phyloP scores from a whole-genome alignment of 2,113 vertebrate genomes.

The Paraplagusia blochii region DNA sequence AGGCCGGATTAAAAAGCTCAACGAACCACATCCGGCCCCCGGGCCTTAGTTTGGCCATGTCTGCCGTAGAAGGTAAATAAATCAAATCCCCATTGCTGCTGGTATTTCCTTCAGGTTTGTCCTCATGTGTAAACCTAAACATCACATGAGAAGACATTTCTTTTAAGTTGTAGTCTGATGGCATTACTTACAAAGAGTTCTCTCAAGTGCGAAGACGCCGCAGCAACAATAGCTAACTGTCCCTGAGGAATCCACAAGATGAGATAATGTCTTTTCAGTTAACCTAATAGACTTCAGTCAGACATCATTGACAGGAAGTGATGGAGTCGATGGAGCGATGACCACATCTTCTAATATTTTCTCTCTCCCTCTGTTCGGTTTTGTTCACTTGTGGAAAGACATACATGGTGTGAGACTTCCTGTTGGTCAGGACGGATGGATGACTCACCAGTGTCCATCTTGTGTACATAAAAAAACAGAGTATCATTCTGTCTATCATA shows the following conservation, averaged over 20 bases:
- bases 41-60: no score
- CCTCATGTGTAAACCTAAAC: no score
- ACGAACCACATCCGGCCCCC: no score
- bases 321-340: conserved; percentile 5
- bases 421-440: conserved; percentile 3
- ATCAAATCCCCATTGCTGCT: no score
- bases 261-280: conserved; percentile 31
- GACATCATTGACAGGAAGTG: conserved; percentile 33
- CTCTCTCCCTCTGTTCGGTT: no score
- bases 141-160: no score
- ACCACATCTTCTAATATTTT: conserved; percentile 2
- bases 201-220: neutral
- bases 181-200: neutral
- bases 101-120: no score
- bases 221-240: neutral
- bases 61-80: no score
- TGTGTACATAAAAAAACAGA: neutral
- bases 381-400: neutral
- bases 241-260: conserved; percentile 27
- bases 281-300: conserved; percentile 37
- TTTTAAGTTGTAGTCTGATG: conserved; percentile 1
- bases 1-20: no score
- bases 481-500: neutral
- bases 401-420: neutral
- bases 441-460: neutral